Evolutionary conservation across 2,888 invertebrate genomes (phyloP).

Genomic region (Eristalis tenax): DNA sequence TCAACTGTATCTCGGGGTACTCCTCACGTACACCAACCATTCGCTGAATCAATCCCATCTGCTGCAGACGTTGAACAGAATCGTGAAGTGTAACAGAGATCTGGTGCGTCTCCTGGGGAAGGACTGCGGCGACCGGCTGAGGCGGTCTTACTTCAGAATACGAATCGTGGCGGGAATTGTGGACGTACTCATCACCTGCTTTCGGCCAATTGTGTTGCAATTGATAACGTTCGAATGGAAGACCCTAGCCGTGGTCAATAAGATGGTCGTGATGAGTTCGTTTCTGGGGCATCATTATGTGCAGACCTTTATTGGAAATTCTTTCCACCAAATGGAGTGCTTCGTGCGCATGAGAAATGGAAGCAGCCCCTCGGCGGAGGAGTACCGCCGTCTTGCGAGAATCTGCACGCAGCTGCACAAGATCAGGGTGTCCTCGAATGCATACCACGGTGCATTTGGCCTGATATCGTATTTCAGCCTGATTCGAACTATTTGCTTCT

Average conservation of each 20-base stretch:
- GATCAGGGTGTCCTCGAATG: not conserved
- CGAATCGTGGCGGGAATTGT: not conserved
- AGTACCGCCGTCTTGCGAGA: not conserved
- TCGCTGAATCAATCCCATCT: not conserved
- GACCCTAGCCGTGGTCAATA: not conserved
- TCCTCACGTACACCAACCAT: conserved; percentile 1
- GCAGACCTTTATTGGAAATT: not conserved
- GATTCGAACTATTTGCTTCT: not conserved
- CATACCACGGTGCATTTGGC: not conserved
- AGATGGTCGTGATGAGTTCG: not conserved
- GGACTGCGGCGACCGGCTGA: not conserved
- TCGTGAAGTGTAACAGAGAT: not conserved
- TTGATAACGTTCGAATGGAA: not conserved
- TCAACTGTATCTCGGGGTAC: not conserved
- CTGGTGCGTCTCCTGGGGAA: not conserved
- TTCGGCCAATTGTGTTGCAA: not conserved
- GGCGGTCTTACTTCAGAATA: not conserved
- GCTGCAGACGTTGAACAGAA: not conserved
- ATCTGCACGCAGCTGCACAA: conserved; percentile 2
- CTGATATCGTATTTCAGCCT: not conserved
- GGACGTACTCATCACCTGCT: not conserved
- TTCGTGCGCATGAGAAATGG: not conserved
- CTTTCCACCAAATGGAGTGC: not conserved
- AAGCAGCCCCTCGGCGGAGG: not conserved
- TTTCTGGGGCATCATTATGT: not conserved